These are phyloP conservation scores for Hippocampus abdominalis DNA, from an alignment of 2,113 vertebrate species.

Conservation along the genomic window DNA sequence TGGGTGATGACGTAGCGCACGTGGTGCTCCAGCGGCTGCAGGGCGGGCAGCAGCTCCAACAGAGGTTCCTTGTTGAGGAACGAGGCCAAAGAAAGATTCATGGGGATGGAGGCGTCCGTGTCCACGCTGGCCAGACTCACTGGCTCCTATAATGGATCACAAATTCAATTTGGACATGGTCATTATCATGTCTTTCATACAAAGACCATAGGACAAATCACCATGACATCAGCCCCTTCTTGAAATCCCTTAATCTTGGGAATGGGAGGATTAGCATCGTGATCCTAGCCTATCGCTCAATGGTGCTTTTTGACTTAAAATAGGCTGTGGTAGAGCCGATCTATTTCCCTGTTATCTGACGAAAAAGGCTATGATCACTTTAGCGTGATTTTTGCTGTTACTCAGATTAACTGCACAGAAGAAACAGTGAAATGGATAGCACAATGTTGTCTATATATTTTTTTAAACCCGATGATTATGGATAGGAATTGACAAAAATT, in stretches of 20 bases:
- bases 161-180: not conserved
- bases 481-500: too few species aligned
- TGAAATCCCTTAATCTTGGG: too few species aligned
- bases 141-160: slow-evolving; percentile 43
- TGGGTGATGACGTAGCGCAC: slow-evolving; percentile 81
- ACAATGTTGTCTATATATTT: too few species aligned
- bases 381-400: too few species aligned
- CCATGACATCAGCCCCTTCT: not conserved
- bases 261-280: too few species aligned
- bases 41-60: slow-evolving; percentile 81
- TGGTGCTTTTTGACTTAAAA: not conserved
- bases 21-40: slow-evolving; percentile 79
- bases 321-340: too few species aligned
- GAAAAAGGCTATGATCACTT: too few species aligned
- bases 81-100: slow-evolving; percentile 76
- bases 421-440: too few species aligned
- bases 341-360: too few species aligned
- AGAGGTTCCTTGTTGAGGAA: slow-evolving; percentile 82
- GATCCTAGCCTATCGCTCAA: not conserved
- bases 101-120: slow-evolving; percentile 76
- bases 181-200: not conserved
- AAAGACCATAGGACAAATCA: too few species aligned
- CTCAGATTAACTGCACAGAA: too few species aligned
- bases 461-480: too few species aligned
- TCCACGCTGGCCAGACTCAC: slow-evolving; percentile 88